These are phyloP conservation scores for Philypnodon macrostomus DNA, from an alignment of 2,797 vertebrate genomes.

Conservation along the genomic window DNA sequence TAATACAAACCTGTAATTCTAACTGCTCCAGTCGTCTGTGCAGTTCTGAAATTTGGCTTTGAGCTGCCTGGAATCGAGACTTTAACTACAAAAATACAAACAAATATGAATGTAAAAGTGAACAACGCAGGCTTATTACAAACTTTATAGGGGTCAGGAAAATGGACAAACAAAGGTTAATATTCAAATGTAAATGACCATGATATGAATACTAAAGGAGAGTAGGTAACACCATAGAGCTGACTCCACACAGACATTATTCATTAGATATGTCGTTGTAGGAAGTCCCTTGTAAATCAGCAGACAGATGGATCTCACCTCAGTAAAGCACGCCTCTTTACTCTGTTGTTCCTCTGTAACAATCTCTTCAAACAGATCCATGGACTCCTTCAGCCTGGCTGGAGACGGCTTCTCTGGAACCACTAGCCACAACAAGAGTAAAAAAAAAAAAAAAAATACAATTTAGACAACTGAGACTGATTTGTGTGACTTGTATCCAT, in stretches of 20 bases:
- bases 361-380: slow-evolving; percentile 96
- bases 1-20: slow-evolving; percentile 82
- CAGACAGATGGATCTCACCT: slow-evolving; percentile 71
- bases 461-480: too few relatives aligned
- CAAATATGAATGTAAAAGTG: slow-evolving; percentile 2
- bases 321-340: slow-evolving; percentile 83
- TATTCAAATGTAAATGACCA: neutral
- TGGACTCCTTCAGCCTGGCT: slow-evolving; percentile 72
- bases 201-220: neutral
- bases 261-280: too few relatives aligned
- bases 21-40: slow-evolving; percentile 83
- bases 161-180: too few relatives aligned
- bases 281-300: neutral
- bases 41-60: slow-evolving; percentile 87
- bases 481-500: too few relatives aligned
- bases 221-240: too few relatives aligned
- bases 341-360: slow-evolving; percentile 89
- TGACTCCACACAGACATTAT: too few relatives aligned
- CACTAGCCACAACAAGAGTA: slow-evolving; percentile 13
- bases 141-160: neutral
- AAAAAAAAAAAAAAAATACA: too few relatives aligned
- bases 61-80: slow-evolving; percentile 85
- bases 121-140: neutral
- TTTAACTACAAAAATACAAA: slow-evolving; percentile 79
- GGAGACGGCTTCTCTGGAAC: slow-evolving; percentile 64